A percentile compares a stretch with the other conserved stretches of the same genome.
phyloP scores from a whole-genome alignment of 2,113 vertebrate species.

The Syngnathus typhle region DNA sequence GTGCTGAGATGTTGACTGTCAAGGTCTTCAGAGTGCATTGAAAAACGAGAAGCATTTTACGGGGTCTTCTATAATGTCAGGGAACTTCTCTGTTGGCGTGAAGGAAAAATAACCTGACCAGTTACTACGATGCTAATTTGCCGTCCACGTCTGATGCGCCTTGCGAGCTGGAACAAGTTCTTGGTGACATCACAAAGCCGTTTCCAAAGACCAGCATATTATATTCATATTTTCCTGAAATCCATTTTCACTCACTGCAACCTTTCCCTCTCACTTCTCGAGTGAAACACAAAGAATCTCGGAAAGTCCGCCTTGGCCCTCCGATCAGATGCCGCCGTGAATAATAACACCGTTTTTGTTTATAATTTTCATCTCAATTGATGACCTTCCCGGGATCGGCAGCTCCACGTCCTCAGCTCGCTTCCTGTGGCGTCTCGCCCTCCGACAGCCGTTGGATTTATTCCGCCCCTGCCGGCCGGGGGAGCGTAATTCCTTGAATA shows the following conservation, averaged over 20 bases:
- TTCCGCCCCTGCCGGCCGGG: conserved; percentile 17
- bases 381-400: neutral
- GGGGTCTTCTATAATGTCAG: too few species aligned
- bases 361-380: neutral
- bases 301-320: neutral
- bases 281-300: neutral
- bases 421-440: conserved; percentile 12
- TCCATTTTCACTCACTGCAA: neutral
- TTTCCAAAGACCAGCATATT: too few species aligned
- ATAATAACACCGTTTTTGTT: conserved; percentile 2
- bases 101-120: neutral
- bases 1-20: too few species aligned
- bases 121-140: neutral
- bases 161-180: too few species aligned
- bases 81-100: neutral
- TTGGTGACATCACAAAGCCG: too few species aligned
- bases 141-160: too few species aligned
- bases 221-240: too few species aligned
- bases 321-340: neutral
- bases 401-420: conserved; percentile 6
- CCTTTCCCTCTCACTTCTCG: neutral
- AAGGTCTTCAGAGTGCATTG: too few species aligned
- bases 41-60: too few species aligned
- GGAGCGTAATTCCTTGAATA: conserved; percentile 11
- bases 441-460: conserved; percentile 39